Evolutionary conservation across 1,140 invertebrate species (phyloP).

Genomic region (Cylas formicarius): DNA sequence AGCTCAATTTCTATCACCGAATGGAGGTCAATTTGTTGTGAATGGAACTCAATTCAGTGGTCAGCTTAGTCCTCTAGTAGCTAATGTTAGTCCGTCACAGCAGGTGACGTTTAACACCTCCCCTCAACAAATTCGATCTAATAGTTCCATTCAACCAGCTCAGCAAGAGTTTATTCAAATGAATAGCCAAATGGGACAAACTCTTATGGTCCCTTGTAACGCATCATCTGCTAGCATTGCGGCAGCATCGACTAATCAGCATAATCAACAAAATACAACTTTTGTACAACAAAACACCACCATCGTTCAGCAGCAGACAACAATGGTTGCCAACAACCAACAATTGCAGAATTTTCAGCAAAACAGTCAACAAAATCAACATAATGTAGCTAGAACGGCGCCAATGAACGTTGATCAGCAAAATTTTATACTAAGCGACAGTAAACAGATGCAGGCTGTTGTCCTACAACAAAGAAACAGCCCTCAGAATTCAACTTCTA

Average conservation of each 20-base stretch:
- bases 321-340: constrained; percentile 66
- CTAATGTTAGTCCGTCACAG: constrained; percentile 64
- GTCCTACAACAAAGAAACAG: constrained; percentile 44
- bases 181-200: constrained; percentile 61
- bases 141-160: constrained; percentile 40
- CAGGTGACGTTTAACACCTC: constrained; percentile 55
- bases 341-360: constrained; percentile 35
- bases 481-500: constrained; percentile 28
- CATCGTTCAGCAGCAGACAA: constrained; percentile 58
- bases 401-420: constrained; percentile 38
- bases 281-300: constrained; percentile 66
- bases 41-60: constrained; percentile 68
- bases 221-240: constrained; percentile 53
- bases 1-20: constrained; percentile 65
- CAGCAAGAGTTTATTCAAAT: constrained; percentile 65
- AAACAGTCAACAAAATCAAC: constrained; percentile 25
- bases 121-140: constrained; percentile 49
- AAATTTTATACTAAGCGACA: constrained; percentile 37
- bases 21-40: constrained; percentile 62
- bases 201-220: constrained; percentile 67
- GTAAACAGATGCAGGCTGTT: constrained; percentile 44
- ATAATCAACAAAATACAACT: constrained; percentile 64
- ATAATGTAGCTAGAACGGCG: constrained; percentile 25
- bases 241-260: constrained; percentile 42
- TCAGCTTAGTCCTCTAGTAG: constrained; percentile 68